Base-by-base conservation (phyloP, 2,113 vertebrate species). In the Toxotes jaculatrix region DNA sequence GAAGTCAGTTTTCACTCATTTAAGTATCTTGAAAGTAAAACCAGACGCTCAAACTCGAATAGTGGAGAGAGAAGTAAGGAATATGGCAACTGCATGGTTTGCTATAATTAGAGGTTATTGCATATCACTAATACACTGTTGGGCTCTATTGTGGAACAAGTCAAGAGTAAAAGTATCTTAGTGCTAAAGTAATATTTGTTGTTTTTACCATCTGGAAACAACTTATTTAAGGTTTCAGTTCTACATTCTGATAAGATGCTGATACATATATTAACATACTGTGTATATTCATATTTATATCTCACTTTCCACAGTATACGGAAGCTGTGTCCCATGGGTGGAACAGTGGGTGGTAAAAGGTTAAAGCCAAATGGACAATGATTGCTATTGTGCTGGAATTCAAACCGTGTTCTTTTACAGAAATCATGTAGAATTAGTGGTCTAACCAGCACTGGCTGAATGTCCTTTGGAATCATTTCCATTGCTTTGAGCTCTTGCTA, bases 361-460 rank as follows among this genome's bases (percentile, higher is more conserved):
- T 67, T 67, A 40, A 64, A 85, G 77, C 71, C 68, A 84, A 80
- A 77, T 21, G 43, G 79, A 82, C 72, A 82, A 84, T 79, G 71
- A 61, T 72, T 82, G 73, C 64, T 45, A 74, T 84, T 83, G 69
- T 89, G 72, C 78, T 47, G 72, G 85, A 89, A 84, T 86, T 82
- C 65, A 57, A 78, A 80, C 62, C 77, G 62, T 73, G 70, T 84
- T 79, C 79, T 84, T 86, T 87, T 76, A 74, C 68, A 87, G 69
- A 82, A 82, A 87, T 74, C 84, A 82, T 86, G 84, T 64, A 45
- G 83, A 80, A 85, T 90, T 84, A 82, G 88, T 83, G 86, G 88
- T 90, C 81, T 85, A 62, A 90, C 77, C 82, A 87, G 77, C 62
- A 53, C 51, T 85, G 86, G 70, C 74, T 87, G 65, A 76, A 47